Base-by-base conservation (phyloP, 2,113 vertebrate species). In the Muscicapa adusta region DNA sequence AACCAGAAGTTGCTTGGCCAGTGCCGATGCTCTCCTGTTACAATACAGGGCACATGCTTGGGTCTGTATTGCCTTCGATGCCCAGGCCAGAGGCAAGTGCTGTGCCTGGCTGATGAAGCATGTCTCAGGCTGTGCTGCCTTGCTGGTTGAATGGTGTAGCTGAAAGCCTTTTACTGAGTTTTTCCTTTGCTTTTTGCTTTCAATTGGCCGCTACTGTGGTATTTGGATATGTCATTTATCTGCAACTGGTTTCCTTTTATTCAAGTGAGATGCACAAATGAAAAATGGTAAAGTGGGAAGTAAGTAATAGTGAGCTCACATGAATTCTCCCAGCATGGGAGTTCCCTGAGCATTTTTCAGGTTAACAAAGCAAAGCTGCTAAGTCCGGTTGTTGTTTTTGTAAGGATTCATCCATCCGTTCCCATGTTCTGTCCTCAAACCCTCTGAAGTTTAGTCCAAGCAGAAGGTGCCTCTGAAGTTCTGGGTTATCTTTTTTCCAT, bases 401-500 rank as follows among this genome's bases (percentile, higher is more conserved):
- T 92, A 93, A 94, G 75, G 60, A 87, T 72, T 95, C 19, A 7
- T 89, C 85, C 94, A 83, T 94, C 84, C 23, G 28, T 94, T 96
- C 72, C 81, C 90, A 93, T 91, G 83, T 95, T 93, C 84, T 63
- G 33, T 86, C 53, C 77, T 86, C 65, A 75, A 72, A 66, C 40
- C 15, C 71, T 78, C 71, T 79, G 60, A 84, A 92, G 61, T 76
- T 80, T 40, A 88, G 83, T 79, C 66, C 67, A 87, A 90, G 91
- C 83, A 93, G 93, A 89, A 94, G 36, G 68, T 89, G 70, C 57
- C 78, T 93, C 91, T 89, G 60, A 67, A 93, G 66, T 68, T 75
- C 63, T 80, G 91, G 45, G 54, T 60, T 94, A 38, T 95, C 82
- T 93, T 91, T 94, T 42, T 93, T 88, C 71, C 68, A 38, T 0